Evolutionary conservation across 2,797 vertebrate species (phyloP).

Genomic region (Eulemur albifrons): DNA sequence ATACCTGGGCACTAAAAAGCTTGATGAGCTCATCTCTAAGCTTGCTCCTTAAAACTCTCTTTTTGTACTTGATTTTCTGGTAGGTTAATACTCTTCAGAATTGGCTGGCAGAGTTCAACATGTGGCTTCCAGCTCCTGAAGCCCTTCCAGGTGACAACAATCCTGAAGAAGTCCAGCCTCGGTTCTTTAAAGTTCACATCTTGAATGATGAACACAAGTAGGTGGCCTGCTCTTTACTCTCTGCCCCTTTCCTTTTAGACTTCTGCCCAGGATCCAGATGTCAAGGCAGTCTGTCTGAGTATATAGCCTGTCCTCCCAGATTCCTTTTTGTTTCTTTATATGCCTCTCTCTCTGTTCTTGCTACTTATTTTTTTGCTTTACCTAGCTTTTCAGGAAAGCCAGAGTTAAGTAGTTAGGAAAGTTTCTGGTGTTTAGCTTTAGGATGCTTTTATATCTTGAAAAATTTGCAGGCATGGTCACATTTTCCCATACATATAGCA

Average conservation of each 20-base stretch:
- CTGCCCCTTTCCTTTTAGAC: neutral
- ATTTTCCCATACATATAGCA: neutral
- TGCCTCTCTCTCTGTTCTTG: neutral
- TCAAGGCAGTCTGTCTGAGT: neutral
- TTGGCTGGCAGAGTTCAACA: slow-evolving; percentile 98
- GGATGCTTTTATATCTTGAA: slow-evolving; percentile 1
- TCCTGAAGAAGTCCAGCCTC: slow-evolving; percentile 87
- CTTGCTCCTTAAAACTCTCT: slow-evolving; percentile 45
- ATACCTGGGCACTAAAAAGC: neutral
- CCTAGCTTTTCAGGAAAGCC: neutral
- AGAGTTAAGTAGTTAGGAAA: neutral
- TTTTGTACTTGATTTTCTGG: slow-evolving; percentile 33
- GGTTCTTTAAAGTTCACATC: slow-evolving; percentile 96
- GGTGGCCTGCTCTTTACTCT: slow-evolving; percentile 66
- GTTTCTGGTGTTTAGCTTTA: neutral
- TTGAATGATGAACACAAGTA: slow-evolving; percentile 99
- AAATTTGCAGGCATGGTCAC: neutral
- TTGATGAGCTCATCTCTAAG: neutral
- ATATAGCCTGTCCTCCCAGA: neutral
- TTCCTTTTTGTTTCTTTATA: slow-evolving; percentile 10
- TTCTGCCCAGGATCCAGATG: neutral
- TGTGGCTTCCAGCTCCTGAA: slow-evolving; percentile 96
- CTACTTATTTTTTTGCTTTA: neutral
- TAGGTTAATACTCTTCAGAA: slow-evolving; percentile 99
- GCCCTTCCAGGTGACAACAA: slow-evolving; percentile 90